Evolutionary conservation across 1,140 invertebrate species (phyloP), one percentile per base, ranked within the genome.

Genomic region (Orchesella cincta): DNA sequence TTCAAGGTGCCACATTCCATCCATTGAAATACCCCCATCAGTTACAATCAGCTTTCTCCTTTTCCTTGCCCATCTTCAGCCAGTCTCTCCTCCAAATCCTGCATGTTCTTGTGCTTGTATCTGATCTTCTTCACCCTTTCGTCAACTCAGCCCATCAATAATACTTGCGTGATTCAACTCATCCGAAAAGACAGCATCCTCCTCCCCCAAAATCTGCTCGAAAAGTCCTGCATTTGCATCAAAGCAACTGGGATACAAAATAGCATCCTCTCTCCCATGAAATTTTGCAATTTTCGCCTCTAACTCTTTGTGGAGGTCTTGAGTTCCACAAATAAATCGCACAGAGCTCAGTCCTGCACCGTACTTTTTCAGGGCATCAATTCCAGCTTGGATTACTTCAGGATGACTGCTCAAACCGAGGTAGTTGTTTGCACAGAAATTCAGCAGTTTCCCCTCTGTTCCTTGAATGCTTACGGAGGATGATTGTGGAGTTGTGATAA

Each of bases 81-180:
- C 16, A 97, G 84, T 80, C 93, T 89, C 46, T 87, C 85, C 86
- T 96, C 94, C 80, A 97, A 87, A 86, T 97, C 93, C 90, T 83
- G 84, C 86, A 97, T 90, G 85, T 97, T 90, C 84, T 92, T 89
- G 85, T 97, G 94, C 75, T 92, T 92, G 81, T 96, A 98, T 80
- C 94, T 89, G 79, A 89, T 90, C 84, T 93, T 93, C 83, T 94
- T 90, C 12, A 95, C 95, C n/a, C 86, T 96, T 97, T 84, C 94
- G 96, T 26, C 97, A 86, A 33, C 96, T 86, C 74, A 97, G 94
- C 1, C 96, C 96, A 84, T 98, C 95, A 81, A 98, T 98, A 76
- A 98, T 97, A 0, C 94, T 97, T 0, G 96, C 96, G 84, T 98
- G 96, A 86, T 98, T 97, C 0, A 98, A 87, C 83, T 96, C 92